Conservation (phyloP, 1,140 invertebrate genomes). For the Eufriesea mexicana region DNA sequence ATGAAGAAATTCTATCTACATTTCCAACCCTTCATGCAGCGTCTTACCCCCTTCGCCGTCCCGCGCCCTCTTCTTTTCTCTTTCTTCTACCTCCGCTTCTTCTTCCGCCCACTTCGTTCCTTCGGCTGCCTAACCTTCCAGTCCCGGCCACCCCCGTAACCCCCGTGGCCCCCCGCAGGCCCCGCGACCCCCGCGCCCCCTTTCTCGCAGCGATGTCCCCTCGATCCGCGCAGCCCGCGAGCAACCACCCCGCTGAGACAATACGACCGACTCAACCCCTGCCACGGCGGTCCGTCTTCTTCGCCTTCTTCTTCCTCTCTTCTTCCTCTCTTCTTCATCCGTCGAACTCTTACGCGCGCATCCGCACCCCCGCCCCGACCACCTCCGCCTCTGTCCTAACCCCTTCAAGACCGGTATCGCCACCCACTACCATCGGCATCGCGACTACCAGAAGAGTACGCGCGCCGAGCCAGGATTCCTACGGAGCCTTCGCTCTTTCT, state of each 20-base stretch:
- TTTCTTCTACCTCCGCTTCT: conserved; percentile 66
- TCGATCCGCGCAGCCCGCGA: conserved; percentile 67
- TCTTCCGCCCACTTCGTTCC: conserved; percentile 68
- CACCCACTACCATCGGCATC: conserved; percentile 61
- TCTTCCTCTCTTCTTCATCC: conserved; percentile 42
- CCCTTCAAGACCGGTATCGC: conserved; percentile 68
- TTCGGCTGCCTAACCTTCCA: conserved; percentile 58
- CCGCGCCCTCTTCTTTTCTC: conserved; percentile 60
- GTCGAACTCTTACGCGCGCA: conserved; percentile 50
- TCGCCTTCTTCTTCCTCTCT: conserved; percentile 54
- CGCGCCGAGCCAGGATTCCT: conserved; percentile 58
- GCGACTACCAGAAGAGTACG: conserved; percentile 62
- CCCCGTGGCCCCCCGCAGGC: conserved; percentile 17
- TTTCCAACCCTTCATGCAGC: conserved; percentile 83
- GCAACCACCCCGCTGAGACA: conserved; percentile 80
- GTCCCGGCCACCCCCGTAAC: conserved; percentile 2
- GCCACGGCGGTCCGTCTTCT: conserved; percentile 59
- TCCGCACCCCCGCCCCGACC: conserved; percentile 9
- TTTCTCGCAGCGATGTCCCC: conserved; percentile 62
- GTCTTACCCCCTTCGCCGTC: conserved; percentile 77
- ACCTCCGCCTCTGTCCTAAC: conserved; percentile 46
- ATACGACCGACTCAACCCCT: conserved; percentile 72
- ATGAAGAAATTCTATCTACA: conserved; percentile 84
- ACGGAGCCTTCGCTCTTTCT: conserved; percentile 45
- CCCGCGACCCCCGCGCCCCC: conserved; percentile 43